Conservation (phyloP, 2,113 vertebrate genomes). For the Athene cunicularia region DNA sequence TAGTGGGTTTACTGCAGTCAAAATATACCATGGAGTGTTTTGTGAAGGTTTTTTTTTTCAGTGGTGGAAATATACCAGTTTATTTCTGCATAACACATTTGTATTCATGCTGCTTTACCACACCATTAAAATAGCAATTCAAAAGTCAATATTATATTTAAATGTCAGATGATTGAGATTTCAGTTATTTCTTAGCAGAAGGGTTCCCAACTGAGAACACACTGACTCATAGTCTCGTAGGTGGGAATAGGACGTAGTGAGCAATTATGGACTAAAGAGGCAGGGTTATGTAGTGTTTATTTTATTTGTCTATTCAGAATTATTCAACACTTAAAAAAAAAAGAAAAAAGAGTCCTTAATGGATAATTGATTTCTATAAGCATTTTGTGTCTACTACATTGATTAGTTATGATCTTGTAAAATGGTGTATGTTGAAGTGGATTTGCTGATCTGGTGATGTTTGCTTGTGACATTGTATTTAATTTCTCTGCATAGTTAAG, state of each 20-base stretch:
- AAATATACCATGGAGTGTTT: neutral
- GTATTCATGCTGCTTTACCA: neutral
- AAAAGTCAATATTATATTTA: conserved; percentile 23
- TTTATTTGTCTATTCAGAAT: neutral
- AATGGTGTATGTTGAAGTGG: neutral
- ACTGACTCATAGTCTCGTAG: neutral
- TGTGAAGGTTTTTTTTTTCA: neutral
- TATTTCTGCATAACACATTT: neutral
- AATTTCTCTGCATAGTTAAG: neutral
- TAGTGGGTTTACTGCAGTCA: neutral
- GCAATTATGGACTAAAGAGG: neutral
- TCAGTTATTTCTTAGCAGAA: neutral
- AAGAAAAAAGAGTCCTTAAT: neutral
- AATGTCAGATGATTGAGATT: neutral
- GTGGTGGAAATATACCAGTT: neutral
- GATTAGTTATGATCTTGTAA: neutral
- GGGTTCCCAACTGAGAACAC: neutral
- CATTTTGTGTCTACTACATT: neutral
- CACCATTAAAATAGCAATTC: neutral
- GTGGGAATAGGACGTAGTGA: neutral
- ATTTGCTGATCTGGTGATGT: neutral
- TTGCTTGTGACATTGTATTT: neutral
- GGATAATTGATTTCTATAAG: neutral
- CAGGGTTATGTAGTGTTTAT: neutral
- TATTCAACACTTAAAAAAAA: neutral